phyloP scores from a whole-genome alignment of 2,888 invertebrate genomes.

The Trissonchulus latispiculum region DNA sequence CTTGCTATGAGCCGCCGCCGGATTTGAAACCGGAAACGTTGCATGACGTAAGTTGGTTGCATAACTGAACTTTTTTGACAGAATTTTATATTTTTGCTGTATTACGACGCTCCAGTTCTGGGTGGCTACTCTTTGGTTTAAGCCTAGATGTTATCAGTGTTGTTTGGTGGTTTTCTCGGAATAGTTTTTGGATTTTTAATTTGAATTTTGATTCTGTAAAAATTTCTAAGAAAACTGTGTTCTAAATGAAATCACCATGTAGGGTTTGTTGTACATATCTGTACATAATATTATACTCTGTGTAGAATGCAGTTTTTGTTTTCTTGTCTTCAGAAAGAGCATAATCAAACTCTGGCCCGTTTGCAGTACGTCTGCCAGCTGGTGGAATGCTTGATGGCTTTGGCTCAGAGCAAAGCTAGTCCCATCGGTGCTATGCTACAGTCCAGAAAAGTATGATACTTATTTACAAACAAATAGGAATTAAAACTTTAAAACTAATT shows the following conservation, averaged over 20 bases:
- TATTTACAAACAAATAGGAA: too few species aligned
- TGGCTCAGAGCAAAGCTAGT: constrained; percentile 50
- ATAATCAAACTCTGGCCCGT: constrained; percentile 91
- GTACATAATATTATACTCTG: background rate
- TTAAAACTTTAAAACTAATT: too few species aligned
- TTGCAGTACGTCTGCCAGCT: constrained; percentile 90
- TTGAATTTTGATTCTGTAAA: too few species aligned
- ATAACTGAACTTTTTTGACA: too few species aligned
- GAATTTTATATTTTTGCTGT: too few species aligned
- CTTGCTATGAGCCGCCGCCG: constrained; percentile 53
- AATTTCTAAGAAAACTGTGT: background rate
- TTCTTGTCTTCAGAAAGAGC: constrained; percentile 74
- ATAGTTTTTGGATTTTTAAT: too few species aligned
- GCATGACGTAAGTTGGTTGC: constrained; percentile 68
- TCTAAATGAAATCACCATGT: background rate
- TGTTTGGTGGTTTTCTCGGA: too few species aligned
- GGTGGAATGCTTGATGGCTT: constrained; percentile 81
- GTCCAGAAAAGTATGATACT: constrained; percentile 29
- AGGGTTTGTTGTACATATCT: background rate
- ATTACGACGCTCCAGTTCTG: too few species aligned
- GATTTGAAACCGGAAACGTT: constrained; percentile 90
- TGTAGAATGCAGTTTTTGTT: background rate
- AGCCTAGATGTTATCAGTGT: too few species aligned
- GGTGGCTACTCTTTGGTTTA: too few species aligned
- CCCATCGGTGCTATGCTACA: constrained; percentile 42